Conservation (phyloP, 1,140 invertebrate species). For the Bombus huntii region DNA sequence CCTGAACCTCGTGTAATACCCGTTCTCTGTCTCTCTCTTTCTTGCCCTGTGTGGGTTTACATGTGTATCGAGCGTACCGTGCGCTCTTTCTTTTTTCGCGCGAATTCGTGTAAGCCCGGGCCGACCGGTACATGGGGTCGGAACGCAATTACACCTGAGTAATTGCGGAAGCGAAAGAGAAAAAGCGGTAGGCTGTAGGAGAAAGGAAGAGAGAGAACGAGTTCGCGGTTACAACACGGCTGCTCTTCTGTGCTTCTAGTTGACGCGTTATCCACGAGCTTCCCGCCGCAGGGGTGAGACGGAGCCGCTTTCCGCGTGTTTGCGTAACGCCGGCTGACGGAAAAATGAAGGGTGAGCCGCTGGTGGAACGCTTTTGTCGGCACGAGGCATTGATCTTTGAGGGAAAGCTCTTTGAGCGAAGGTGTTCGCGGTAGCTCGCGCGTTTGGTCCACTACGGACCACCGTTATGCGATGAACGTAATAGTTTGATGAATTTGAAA, state of each 20-base stretch:
- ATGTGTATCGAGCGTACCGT: slow-evolving; percentile 5
- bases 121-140: slow-evolving; percentile 22
- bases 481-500: too few relatives aligned
- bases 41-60: background rate
- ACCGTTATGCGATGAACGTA: too few relatives aligned
- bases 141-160: slow-evolving; percentile 78
- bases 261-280: slow-evolving; percentile 37
- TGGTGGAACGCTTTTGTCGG: background rate
- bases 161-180: slow-evolving; percentile 67
- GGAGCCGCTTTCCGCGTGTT: slow-evolving; percentile 17
- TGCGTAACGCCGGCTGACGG: background rate
- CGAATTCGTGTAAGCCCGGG: slow-evolving; percentile 37
- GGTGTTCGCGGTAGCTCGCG: too few relatives aligned
- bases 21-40: background rate
- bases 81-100: slow-evolving; percentile 47
- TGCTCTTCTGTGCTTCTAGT: slow-evolving; percentile 19
- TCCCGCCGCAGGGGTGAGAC: slow-evolving; percentile 25
- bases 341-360: background rate
- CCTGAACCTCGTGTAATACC: background rate
- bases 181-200: background rate
- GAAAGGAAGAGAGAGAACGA: slow-evolving; percentile 27
- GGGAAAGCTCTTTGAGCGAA: too few relatives aligned
- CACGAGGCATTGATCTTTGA: background rate
- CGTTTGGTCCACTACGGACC: too few relatives aligned
- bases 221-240: slow-evolving; percentile 63